Evolutionary conservation across 2,888 invertebrate species (phyloP).

Genomic region (Camptogramma bilineatum): DNA sequence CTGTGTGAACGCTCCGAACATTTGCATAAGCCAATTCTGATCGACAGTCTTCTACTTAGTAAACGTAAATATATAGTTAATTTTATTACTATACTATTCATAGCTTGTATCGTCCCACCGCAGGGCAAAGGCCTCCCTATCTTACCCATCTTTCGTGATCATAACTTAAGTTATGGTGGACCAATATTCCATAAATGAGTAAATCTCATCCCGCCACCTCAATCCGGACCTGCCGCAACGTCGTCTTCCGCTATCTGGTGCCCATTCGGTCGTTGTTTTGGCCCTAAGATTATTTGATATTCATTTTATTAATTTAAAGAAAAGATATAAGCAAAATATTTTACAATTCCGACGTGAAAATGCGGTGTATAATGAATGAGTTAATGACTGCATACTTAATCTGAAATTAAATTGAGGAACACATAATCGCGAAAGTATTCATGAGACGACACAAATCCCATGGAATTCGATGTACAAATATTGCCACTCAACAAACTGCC

Average conservation of each 20-base stretch:
- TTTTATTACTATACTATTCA: neutral
- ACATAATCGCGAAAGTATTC: slow-evolving; percentile 59
- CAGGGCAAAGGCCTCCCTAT: too few relatives aligned
- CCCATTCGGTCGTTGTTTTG: too few relatives aligned
- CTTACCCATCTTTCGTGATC: too few relatives aligned
- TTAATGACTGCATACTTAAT: neutral
- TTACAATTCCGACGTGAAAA: neutral
- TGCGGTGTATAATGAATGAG: neutral
- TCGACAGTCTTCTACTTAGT: slow-evolving; percentile 33
- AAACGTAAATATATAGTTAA: neutral
- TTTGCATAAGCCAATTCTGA: slow-evolving; percentile 65
- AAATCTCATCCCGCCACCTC: too few relatives aligned
- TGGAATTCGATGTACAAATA: slow-evolving; percentile 68
- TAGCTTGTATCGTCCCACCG: too few relatives aligned
- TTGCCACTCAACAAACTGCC: slow-evolving; percentile 57
- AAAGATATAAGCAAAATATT: too few relatives aligned
- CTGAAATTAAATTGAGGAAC: neutral
- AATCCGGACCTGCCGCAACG: too few relatives aligned
- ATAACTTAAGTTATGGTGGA: too few relatives aligned
- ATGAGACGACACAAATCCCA: slow-evolving; percentile 49
- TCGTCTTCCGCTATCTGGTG: too few relatives aligned
- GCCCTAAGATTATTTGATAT: too few relatives aligned
- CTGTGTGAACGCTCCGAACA: slow-evolving; percentile 73
- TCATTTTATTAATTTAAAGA: too few relatives aligned
- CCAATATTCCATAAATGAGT: too few relatives aligned